A percentile compares a stretch with the other conserved stretches of the same genome.
These are phyloP conservation scores for Chlorops oryzae DNA, from an alignment of 1,140 invertebrate genomes.

Conservation along the genomic window DNA sequence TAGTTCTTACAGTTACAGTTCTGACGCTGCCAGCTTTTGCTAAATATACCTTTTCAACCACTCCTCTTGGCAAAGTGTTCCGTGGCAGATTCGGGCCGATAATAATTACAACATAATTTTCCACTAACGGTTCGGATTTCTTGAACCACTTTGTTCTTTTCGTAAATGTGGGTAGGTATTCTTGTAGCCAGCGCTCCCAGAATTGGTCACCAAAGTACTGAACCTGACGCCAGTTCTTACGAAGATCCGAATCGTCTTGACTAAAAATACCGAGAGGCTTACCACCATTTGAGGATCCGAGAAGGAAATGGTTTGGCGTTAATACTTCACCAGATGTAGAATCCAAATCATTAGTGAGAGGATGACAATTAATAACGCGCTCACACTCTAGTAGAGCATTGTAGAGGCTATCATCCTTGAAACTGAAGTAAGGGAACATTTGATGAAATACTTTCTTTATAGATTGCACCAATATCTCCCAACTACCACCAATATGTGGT, in stretches of 20 bases:
- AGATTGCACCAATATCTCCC: not conserved
- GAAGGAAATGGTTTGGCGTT: constrained; percentile 32
- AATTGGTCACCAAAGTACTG: constrained; percentile 23
- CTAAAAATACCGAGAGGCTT: constrained; percentile 8
- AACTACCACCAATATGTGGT: not conserved
- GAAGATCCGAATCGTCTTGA: constrained; percentile 7
- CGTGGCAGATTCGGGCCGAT: not conserved
- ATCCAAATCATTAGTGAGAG: constrained; percentile 17
- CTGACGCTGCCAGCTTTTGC: constrained; percentile 32
- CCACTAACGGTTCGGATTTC: not conserved
- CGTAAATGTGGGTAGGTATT: constrained; percentile 20
- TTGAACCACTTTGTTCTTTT: constrained; percentile 3
- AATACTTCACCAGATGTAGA: constrained; percentile 14
- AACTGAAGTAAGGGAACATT: not conserved
- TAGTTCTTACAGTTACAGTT: constrained; percentile 27
- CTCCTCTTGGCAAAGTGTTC: not conserved
- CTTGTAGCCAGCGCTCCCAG: constrained; percentile 24
- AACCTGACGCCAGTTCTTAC: constrained; percentile 15
- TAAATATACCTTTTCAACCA: constrained; percentile 10
- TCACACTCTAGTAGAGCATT: constrained; percentile 5
- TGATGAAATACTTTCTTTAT: constrained; percentile 1
- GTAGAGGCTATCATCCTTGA: not conserved
- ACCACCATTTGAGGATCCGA: constrained; percentile 20
- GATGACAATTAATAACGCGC: constrained; percentile 14
- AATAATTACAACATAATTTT: not conserved